phyloP scores from a whole-genome alignment of 2,113 vertebrate species.

The Chionomys nivalis region DNA sequence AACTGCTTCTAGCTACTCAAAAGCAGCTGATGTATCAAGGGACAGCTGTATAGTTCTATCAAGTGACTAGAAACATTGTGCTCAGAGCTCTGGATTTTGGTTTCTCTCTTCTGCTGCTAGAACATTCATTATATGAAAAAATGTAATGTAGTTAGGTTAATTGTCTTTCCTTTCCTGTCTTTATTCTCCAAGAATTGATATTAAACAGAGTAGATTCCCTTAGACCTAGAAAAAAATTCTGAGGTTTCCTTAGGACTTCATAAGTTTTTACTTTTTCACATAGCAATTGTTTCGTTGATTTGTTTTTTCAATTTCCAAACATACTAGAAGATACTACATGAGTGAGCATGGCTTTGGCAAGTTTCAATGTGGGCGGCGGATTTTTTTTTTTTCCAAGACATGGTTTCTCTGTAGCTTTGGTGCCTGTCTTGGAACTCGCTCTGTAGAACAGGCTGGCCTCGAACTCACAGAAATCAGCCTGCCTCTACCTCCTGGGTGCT shows the following conservation, averaged over 20 bases:
- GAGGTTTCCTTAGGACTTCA: conserved; percentile 8
- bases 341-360: background rate
- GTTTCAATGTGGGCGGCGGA: background rate
- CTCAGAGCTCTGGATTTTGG: conserved; percentile 1
- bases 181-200: conserved; percentile 42
- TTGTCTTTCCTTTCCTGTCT: background rate
- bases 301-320: background rate
- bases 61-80: background rate
- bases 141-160: background rate
- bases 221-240: background rate
- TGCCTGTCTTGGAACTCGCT: no score
- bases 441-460: no score
- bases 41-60: background rate
- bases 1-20: background rate
- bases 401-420: no score
- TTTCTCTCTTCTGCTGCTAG: background rate
- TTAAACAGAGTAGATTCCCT: background rate
- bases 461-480: no score
- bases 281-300: background rate
- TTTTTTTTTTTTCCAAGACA: no score
- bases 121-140: conserved; percentile 3
- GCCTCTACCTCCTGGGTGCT: no score
- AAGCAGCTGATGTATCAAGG: background rate
- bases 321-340: background rate
- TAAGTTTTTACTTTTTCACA: background rate